Evolutionary conservation across 2,888 invertebrate genomes (phyloP).

Genomic region (Diarsia dahlii): DNA sequence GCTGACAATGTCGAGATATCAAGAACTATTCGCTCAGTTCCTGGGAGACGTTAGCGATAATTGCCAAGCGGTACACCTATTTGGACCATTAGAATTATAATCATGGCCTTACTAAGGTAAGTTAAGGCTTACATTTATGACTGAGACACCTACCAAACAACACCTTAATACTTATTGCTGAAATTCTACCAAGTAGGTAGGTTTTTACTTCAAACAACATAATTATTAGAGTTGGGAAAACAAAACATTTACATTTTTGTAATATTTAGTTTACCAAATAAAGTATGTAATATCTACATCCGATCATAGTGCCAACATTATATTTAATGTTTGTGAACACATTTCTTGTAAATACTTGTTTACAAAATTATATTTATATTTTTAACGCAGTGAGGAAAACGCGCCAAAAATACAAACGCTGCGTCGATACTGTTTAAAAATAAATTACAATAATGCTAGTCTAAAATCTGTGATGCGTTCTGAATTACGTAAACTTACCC

Average conservation of each 20-base stretch:
- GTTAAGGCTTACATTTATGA: constrained; percentile 68
- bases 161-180: constrained; percentile 12
- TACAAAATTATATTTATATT: constrained; percentile 67
- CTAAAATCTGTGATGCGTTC: constrained; percentile 69
- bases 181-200: constrained; percentile 27
- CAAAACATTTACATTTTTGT: neutral
- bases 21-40: constrained; percentile 96
- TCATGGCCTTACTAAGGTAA: constrained; percentile 44
- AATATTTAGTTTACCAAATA: constrained; percentile 7
- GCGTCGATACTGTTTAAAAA: constrained; percentile 74
- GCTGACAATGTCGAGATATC: constrained; percentile 94
- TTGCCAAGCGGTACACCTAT: constrained; percentile 94
- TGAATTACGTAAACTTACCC: constrained; percentile 69
- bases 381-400: constrained; percentile 65
- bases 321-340: constrained; percentile 37
- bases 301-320: constrained; percentile 1
- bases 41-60: constrained; percentile 94
- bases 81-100: constrained; percentile 93
- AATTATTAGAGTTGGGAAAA: constrained; percentile 1
- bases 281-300: constrained; percentile 9
- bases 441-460: constrained; percentile 67
- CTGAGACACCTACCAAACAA: constrained; percentile 70
- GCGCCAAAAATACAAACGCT: constrained; percentile 73
- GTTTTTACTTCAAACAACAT: neutral
- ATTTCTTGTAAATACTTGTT: constrained; percentile 58